These are phyloP conservation scores for Ptilorrhoa leucosticta DNA, from an alignment of 2,113 vertebrate species.

Conservation along the genomic window DNA sequence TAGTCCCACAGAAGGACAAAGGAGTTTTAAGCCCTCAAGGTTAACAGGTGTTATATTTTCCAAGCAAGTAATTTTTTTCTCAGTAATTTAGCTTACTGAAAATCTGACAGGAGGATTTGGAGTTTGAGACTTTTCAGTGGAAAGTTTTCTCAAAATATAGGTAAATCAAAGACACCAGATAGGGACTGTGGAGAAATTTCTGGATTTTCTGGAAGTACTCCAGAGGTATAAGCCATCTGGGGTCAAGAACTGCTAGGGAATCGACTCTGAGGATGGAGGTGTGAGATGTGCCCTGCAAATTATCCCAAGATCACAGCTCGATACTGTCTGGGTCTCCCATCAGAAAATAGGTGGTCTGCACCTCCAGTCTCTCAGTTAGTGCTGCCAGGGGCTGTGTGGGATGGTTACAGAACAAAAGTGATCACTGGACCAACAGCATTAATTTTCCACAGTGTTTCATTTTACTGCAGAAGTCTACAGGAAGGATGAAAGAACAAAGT, in stretches of 20 bases:
- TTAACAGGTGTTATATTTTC: neutral
- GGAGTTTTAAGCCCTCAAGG: neutral
- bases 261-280: neutral
- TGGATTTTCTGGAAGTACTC: neutral
- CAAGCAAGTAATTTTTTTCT: neutral
- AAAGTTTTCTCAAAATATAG: neutral
- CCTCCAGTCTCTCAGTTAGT: neutral
- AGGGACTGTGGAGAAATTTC: neutral
- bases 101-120: neutral
- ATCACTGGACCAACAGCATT: neutral
- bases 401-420: neutral
- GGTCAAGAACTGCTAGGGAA: neutral
- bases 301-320: neutral
- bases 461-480: neutral
- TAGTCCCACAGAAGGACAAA: neutral
- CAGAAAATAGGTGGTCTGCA: neutral
- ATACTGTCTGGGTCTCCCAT: neutral
- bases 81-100: neutral
- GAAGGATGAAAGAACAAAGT: neutral
- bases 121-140: neutral
- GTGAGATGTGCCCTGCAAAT: neutral
- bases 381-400: neutral
- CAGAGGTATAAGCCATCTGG: neutral
- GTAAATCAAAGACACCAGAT: neutral
- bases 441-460: neutral